phyloP scores from a whole-genome alignment of 2,113 vertebrate species.

The Ammodytes marinus region DNA sequence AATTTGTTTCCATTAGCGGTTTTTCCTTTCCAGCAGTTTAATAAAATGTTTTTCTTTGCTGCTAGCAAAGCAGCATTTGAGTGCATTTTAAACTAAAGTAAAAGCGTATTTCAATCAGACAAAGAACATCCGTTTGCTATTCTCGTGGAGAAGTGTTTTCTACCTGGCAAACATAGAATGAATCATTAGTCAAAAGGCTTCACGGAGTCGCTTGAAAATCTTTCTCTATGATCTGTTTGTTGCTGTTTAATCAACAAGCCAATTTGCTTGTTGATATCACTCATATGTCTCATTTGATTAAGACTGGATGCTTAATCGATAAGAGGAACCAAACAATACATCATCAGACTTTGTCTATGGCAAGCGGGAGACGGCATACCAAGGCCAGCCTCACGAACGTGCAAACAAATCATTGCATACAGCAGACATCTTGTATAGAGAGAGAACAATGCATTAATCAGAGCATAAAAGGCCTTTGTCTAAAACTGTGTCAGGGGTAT shows the following conservation, averaged over 20 bases:
- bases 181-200: constrained; percentile 27
- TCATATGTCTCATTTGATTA: constrained; percentile 10
- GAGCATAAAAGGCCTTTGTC: background rate
- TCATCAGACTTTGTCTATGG: background rate
- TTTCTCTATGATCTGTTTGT: constrained; percentile 20
- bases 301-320: background rate
- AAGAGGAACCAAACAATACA: background rate
- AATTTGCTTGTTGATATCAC: background rate
- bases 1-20: constrained; percentile 58
- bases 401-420: background rate
- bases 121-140: constrained; percentile 39
- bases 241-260: constrained; percentile 30
- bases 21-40: constrained; percentile 34
- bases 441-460: constrained; percentile 17
- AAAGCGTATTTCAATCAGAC: constrained; percentile 46
- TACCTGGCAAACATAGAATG: constrained; percentile 35
- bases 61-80: constrained; percentile 39
- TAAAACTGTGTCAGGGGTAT: background rate
- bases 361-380: background rate
- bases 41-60: constrained; percentile 55
- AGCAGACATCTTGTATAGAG: background rate
- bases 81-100: constrained; percentile 41
- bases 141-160: constrained; percentile 24
- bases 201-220: background rate
- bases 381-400: background rate